Percentiles rank a stretch among this genome's conserved stretches.
Conservation (phyloP, 2,113 vertebrate species). For the Catharus minimus region DNA sequence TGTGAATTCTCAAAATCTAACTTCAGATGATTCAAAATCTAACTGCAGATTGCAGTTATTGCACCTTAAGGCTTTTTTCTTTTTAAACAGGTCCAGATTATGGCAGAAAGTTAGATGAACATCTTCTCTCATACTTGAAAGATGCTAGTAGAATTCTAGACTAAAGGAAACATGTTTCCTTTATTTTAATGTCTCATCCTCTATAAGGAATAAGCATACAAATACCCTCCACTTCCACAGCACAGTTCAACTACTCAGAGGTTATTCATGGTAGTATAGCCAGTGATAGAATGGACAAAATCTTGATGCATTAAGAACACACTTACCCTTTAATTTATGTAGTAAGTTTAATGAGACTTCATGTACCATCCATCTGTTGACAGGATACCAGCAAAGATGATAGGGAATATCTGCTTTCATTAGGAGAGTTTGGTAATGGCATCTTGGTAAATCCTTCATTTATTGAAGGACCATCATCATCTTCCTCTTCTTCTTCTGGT, state of each 20-base stretch:
- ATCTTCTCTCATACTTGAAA: neutral
- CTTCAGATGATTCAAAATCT: neutral
- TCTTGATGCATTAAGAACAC: neutral
- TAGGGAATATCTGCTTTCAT: conserved; percentile 32
- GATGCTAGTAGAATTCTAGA: neutral
- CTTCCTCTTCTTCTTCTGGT: neutral
- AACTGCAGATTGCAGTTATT: neutral
- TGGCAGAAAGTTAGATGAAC: neutral
- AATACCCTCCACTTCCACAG: neutral
- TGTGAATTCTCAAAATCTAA: neutral
- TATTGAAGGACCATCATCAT: neutral
- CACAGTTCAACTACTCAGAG: neutral
- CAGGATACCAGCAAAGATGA: conserved; percentile 44
- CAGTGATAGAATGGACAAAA: neutral
- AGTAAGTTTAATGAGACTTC: neutral
- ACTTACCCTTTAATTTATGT: conserved; percentile 12
- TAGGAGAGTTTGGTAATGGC: neutral
- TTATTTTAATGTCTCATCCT: neutral
- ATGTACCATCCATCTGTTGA: neutral
- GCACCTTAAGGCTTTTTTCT: neutral
- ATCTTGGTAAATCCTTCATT: conserved; percentile 8
- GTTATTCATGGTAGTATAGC: neutral
- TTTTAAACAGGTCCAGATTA: neutral
- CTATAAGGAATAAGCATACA: neutral
- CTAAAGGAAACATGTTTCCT: neutral